These are phyloP conservation scores for Ricordea florida DNA, from an alignment of 92 coral and sea anemone genomes.

Conservation along the genomic window DNA sequence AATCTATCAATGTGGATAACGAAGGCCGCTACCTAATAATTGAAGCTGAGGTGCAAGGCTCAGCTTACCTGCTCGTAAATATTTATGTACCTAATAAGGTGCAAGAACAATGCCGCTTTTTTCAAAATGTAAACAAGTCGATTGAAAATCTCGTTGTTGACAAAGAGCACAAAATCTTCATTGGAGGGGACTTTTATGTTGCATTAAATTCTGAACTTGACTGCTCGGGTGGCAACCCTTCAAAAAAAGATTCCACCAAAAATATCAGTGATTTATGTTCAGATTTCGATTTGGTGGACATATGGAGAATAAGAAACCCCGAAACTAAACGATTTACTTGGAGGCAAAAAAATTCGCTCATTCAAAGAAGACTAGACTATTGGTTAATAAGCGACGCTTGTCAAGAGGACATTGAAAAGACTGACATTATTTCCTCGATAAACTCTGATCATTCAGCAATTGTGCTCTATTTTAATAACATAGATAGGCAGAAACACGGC, in stretches of 20 bases:
- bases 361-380: conserved; percentile 21
- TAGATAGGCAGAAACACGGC: neutral
- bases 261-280: neutral
- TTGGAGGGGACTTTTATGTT: conserved; percentile 39
- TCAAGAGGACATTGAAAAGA: conserved; percentile 11
- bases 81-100: conserved; percentile 43
- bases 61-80: conserved; percentile 29
- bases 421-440: conserved; percentile 13
- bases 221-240: conserved; percentile 30
- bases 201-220: conserved; percentile 35
- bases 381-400: conserved; percentile 14
- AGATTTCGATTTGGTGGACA: conserved; percentile 16
- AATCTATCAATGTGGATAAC: neutral
- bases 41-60: conserved; percentile 31
- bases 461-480: conserved; percentile 8
- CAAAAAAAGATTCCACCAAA: conserved; percentile 22
- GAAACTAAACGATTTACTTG: conserved; percentile 17
- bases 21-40: conserved; percentile 33
- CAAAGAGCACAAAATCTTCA: conserved; percentile 11
- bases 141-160: neutral
- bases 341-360: conserved; percentile 15
- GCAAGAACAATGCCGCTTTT: conserved; percentile 21
- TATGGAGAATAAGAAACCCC: conserved; percentile 15
- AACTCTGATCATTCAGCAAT: conserved; percentile 35
- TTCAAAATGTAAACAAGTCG: conserved; percentile 2